Evolutionary conservation across 2,888 invertebrate species (phyloP).

Genomic region (Lampropteryx suffumata): DNA sequence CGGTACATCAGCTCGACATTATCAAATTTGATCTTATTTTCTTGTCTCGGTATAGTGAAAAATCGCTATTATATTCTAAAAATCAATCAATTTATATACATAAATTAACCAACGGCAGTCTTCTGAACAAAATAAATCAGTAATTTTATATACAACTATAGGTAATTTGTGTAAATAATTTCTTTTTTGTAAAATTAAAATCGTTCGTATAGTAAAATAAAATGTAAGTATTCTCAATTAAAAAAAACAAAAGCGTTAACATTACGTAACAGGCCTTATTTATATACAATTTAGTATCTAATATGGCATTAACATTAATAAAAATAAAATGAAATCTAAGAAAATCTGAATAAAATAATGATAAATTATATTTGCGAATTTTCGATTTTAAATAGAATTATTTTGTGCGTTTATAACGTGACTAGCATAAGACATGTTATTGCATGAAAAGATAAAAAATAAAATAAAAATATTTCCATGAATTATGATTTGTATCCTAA

Average conservation of each 20-base stretch:
- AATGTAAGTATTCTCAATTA: conserved; percentile 64
- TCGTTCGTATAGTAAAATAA: conserved; percentile 44
- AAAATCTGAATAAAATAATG: conserved; percentile 45
- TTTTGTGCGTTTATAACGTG: conserved; percentile 78
- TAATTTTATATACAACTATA: conserved; percentile 67
- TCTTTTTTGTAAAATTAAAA: conserved; percentile 34
- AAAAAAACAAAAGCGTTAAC: conserved; percentile 65
- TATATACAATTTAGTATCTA: conserved; percentile 76
- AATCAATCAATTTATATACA: conserved; percentile 51
- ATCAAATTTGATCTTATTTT: conserved; percentile 47
- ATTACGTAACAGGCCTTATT: conserved; percentile 64
- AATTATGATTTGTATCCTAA: conserved; percentile 47
- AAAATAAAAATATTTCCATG: conserved; percentile 48
- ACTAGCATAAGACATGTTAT: conserved; percentile 82
- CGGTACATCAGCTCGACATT: conserved; percentile 41
- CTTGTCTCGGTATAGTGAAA: conserved; percentile 61
- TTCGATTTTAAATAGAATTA: conserved; percentile 56
- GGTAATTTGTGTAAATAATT: conserved; percentile 47
- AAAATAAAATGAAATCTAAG: conserved; percentile 42
- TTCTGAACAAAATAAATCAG: conserved; percentile 71
- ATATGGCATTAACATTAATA: conserved; percentile 77
- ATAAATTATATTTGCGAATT: conserved; percentile 45
- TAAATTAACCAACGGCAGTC: conserved; percentile 74
- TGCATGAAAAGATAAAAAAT: conserved; percentile 66
- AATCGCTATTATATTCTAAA: conserved; percentile 73